These are phyloP conservation scores for Pseudanteris insignis DNA, from an alignment of 2,888 invertebrate genomes.

Conservation along the genomic window DNA sequence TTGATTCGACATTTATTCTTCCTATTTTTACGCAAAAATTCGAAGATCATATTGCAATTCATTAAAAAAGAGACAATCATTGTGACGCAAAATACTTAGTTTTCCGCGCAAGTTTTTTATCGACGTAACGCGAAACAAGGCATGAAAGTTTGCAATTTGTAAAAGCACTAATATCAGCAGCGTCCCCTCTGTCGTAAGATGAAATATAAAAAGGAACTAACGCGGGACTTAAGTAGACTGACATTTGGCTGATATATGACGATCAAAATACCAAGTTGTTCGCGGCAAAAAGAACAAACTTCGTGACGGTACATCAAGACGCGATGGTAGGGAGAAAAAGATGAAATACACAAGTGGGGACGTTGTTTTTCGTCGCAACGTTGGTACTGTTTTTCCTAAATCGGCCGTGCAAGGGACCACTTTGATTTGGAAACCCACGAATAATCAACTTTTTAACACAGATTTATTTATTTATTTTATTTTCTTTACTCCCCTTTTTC, in stretches of 20 bases:
- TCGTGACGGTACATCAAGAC: constrained; percentile 25
- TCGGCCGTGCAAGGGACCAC: constrained; percentile 19
- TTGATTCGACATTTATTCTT: too few species aligned
- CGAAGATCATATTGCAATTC: too few species aligned
- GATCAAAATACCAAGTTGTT: constrained; percentile 41
- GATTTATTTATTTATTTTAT: too few species aligned
- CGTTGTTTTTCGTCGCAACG: constrained; percentile 10
- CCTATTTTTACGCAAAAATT: too few species aligned
- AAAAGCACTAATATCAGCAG: too few species aligned
- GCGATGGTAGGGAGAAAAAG: constrained; percentile 31
- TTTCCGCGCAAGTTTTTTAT: neutral
- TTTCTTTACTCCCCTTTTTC: too few species aligned
- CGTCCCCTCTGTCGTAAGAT: too few species aligned
- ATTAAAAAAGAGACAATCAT: too few species aligned
- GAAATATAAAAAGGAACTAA: constrained; percentile 31
- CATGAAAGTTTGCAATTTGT: too few species aligned
- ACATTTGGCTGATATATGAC: constrained; percentile 43
- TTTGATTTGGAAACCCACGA: constrained; percentile 29
- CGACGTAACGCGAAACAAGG: neutral
- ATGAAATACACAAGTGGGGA: constrained; percentile 19
- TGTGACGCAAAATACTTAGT: too few species aligned
- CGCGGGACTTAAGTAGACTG: constrained; percentile 28
- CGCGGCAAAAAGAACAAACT: constrained; percentile 36
- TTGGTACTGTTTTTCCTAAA: constrained; percentile 33
- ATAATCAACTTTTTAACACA: too few species aligned